These are phyloP conservation scores for Ammospiza maritima DNA, from an alignment of 2,797 vertebrate genomes.

Conservation along the genomic window DNA sequence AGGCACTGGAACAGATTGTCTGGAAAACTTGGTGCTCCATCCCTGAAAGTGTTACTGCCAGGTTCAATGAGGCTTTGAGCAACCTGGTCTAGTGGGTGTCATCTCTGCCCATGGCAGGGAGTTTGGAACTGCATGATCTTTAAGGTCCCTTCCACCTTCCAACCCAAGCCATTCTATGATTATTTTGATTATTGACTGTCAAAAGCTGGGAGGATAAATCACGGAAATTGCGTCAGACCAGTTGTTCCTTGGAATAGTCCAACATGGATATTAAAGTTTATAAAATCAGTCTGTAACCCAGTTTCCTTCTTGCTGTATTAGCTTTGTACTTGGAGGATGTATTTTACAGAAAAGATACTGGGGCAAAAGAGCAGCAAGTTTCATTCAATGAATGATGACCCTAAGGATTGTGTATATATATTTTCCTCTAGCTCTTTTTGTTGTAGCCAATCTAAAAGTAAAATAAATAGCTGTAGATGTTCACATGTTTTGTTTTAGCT, in stretches of 20 bases:
- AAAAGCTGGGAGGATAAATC: neutral
- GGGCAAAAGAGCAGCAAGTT: neutral
- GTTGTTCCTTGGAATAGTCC: neutral
- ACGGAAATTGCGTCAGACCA: neutral
- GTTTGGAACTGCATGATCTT: neutral
- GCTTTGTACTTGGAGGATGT: neutral
- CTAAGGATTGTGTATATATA: neutral
- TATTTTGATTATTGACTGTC: neutral
- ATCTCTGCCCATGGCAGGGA: neutral
- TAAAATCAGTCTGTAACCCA: neutral
- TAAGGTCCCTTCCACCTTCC: neutral
- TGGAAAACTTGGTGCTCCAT: neutral
- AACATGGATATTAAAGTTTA: neutral
- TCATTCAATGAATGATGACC: neutral
- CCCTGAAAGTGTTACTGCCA: neutral
- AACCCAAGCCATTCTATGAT: neutral
- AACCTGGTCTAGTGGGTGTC: neutral
- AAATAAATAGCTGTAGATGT: neutral
- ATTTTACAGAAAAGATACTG: neutral
- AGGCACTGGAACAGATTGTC: neutral
- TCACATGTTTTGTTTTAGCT: neutral
- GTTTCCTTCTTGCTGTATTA: neutral
- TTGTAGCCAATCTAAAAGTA: neutral
- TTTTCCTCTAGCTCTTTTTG: neutral
- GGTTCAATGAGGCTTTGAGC: neutral